Evolutionary conservation across 30 jellyfish, hydroid and myxozoan genomes (phyloP).

Genomic region (Catostylus mosaicus): DNA sequence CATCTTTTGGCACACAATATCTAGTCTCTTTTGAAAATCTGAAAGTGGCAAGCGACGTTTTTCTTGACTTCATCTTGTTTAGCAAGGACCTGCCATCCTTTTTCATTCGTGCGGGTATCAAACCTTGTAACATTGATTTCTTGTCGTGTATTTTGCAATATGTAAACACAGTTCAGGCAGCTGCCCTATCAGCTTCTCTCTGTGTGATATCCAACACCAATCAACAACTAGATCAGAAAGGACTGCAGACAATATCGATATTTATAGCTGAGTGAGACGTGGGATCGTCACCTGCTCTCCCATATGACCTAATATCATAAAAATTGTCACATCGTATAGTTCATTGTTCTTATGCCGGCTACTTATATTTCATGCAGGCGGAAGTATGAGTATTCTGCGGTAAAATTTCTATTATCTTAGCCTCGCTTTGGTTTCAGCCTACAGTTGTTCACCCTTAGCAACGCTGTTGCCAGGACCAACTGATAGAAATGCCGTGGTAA

Average conservation of each 20-base stretch:
- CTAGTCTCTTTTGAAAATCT: conserved; percentile 27
- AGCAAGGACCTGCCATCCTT: neutral
- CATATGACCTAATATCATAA: neutral
- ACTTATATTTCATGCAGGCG: neutral
- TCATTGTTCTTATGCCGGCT: neutral
- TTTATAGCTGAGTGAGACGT: neutral
- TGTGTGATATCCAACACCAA: neutral
- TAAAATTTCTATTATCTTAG: neutral
- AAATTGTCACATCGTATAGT: neutral
- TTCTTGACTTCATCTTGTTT: conserved; percentile 33
- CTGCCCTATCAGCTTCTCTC: conserved; percentile 9
- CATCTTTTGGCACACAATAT: conserved; percentile 35
- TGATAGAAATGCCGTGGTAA: no score
- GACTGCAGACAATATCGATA: conserved; percentile 7
- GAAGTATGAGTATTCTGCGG: neutral
- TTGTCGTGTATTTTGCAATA: neutral
- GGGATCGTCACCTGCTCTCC: neutral
- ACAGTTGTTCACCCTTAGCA: neutral
- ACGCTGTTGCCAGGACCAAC: no score
- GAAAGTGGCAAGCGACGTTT: conserved; percentile 22
- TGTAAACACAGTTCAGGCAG: neutral
- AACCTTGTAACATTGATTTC: neutral
- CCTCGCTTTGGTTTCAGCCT: conserved; percentile 8
- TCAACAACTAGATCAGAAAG: neutral
- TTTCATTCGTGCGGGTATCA: conserved; percentile 1